phyloP scores from a whole-genome alignment of 2,888 invertebrate genomes.

The Trisateles emortualis region DNA sequence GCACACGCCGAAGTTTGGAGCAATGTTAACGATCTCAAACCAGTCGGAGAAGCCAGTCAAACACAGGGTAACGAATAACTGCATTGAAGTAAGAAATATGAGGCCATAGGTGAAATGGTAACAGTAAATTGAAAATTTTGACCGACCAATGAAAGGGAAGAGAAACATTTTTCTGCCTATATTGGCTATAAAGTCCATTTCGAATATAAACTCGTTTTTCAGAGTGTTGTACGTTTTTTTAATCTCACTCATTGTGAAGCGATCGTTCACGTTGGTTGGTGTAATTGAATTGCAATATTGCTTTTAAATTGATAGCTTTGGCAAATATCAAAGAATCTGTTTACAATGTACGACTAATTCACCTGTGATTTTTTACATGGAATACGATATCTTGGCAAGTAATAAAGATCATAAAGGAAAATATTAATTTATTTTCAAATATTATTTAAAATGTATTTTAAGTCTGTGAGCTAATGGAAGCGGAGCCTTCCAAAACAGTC shows the following conservation, averaged over 20 bases:
- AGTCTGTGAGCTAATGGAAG: too few species aligned
- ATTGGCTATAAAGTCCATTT: slow-evolving; percentile 59
- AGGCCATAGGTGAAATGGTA: slow-evolving; percentile 53
- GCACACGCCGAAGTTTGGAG: slow-evolving; percentile 73
- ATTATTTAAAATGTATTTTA: too few species aligned
- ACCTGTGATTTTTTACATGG: not conserved
- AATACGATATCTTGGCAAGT: not conserved
- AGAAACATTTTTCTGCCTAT: slow-evolving; percentile 64
- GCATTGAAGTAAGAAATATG: slow-evolving; percentile 57
- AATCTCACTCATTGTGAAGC: slow-evolving; percentile 26
- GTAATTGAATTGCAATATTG: not conserved
- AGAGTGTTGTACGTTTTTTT: slow-evolving; percentile 43
- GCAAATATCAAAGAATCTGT: not conserved
- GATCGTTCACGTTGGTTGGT: not conserved
- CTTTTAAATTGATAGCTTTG: slow-evolving; percentile 5
- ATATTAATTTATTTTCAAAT: too few species aligned
- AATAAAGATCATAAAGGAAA: too few species aligned
- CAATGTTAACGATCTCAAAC: slow-evolving; percentile 69
- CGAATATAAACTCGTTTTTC: slow-evolving; percentile 53
- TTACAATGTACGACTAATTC: slow-evolving; percentile 29
- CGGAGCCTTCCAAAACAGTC: too few species aligned
- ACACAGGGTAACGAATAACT: slow-evolving; percentile 62
- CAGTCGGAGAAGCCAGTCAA: slow-evolving; percentile 59
- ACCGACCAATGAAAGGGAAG: slow-evolving; percentile 63
- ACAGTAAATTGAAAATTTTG: slow-evolving; percentile 48